Base-by-base conservation (phyloP, 2,113 vertebrate genomes). In the Rutilus rutilus region DNA sequence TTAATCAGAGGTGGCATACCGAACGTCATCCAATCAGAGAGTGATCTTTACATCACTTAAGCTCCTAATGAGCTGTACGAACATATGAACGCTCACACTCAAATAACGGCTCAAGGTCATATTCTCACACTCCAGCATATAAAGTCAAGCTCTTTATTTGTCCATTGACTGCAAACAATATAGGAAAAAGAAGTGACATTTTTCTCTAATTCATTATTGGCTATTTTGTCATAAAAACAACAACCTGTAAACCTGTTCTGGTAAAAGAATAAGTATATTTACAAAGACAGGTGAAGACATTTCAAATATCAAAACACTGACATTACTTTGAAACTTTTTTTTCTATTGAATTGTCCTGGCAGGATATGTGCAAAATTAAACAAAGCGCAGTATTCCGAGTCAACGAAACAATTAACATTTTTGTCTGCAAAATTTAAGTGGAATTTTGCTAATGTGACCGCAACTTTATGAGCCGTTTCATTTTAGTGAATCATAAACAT, bases 21-120 rank as follows among this genome's bases (percentile, higher is more conserved):
- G 21, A 73, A 73, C 14, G 30, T 39, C 47, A 57, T 83, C 65
- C 65, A 39, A 69, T 83, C 65, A 83, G 65, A 71, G 47, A 83
- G 50, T 15, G 67, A 73, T 83, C 81, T 83, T 79, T 73, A 54
- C 81, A 59, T 73, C 67, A 59, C 50, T 83, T 83, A 45, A 57
- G 81, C 65, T 57, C 30, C 50, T 83, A 83, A 73, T 73, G 33
- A 83, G 65, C 45, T 54, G 42, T 7, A 33, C 1, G 10, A 23
- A 2, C 62, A 69, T 33, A 54, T 30, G 75, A 77, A 33, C 11
- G 17, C 64, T 69, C 64, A 4, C 19, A 14, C 39, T 50, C 47
- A 71, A 83, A 83, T 71, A 67, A 52, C 65, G 30, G 45, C 64
- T 30, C 64, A 82, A 82, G 45, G 80, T 69, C 64, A 52, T 67